A percentile compares a stretch with the other conserved stretches of the same genome.
Evolutionary conservation across 2,888 invertebrate species (phyloP).

Genomic region (Sarcophaga caerulescens): DNA sequence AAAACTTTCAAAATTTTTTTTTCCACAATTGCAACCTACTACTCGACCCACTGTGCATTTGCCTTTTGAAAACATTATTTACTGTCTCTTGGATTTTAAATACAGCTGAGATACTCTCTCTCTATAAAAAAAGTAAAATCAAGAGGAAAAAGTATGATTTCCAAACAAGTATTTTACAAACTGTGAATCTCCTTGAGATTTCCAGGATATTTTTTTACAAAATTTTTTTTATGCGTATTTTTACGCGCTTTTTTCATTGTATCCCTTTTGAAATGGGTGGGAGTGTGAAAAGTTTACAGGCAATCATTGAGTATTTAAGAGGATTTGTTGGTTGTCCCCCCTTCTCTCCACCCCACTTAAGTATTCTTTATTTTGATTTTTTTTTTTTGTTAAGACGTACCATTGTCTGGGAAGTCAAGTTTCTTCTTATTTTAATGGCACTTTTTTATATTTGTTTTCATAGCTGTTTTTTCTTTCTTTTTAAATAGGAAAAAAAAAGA

Average conservation of each 20-base stretch:
- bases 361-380: neutral
- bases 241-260: conserved; percentile 56
- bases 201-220: conserved; percentile 51
- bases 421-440: conserved; percentile 47
- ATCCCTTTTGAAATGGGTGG: conserved; percentile 12
- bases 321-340: conserved; percentile 72
- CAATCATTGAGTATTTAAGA: conserved; percentile 78
- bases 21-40: too few species aligned
- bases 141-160: neutral
- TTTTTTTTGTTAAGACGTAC: conserved; percentile 30
- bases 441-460: conserved; percentile 36
- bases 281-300: conserved; percentile 67
- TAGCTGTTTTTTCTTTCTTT: too few species aligned
- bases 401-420: conserved; percentile 58
- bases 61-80: too few species aligned
- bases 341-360: too few species aligned
- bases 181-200: conserved; percentile 80
- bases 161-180: conserved; percentile 74
- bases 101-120: conserved; percentile 20
- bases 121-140: conserved; percentile 33
- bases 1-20: too few species aligned
- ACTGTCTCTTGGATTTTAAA: neutral
- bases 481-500: neutral
- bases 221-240: conserved; percentile 3
- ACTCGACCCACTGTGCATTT: too few species aligned